Evolutionary conservation across 1,140 invertebrate genomes (phyloP), one percentile per base, ranked within the genome.

Genomic region (Microvelia longipes): DNA sequence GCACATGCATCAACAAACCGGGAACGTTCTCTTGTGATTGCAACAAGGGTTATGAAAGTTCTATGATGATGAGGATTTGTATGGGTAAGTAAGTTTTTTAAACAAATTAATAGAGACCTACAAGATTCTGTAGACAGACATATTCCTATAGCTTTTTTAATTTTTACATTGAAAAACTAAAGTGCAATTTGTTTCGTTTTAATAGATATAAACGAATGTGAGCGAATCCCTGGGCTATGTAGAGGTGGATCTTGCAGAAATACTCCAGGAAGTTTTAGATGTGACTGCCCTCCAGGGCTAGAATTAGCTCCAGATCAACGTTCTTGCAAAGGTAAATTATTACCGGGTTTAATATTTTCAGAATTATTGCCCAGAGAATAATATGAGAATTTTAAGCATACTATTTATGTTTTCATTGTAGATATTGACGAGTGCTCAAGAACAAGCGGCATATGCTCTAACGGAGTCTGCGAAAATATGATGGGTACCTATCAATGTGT

Each of bases 401-500:
- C n/a, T n/a, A n/a, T n/a, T n/a, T n/a, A n/a, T n/a, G n/a, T n/a
- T n/a, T 50, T 50, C 5, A 11, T 72, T 77, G 11, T 66, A 81
- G 85, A 86, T 73, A 84, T 85, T 68, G 83, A 86, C 73, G 86
- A 87, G 74, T 89, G 86, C 75, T 90, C 87, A n/a, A 82, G 88
- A 67, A 90, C 88, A 0, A 90, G 88, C 71, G 90, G 89, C 11
- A 91, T 92, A 29, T 92, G 90, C 76, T 90, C 89, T 13, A 91
- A 92, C 78, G 90, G 90, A 1, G 87, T 90, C 1, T 93, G 91
- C 77, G 88, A 92, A 77, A 95, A 96, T 75, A 87, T 87, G 78
- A 88, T 90, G 83, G 92, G 92, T 13, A 91, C 90, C 1, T 95
- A 92, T 78, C 88, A 90, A 75, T 95, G 92, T 78, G 85, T 88